phyloP scores from a whole-genome alignment of 2,888 invertebrate genomes.

The Ctena decussata region DNA sequence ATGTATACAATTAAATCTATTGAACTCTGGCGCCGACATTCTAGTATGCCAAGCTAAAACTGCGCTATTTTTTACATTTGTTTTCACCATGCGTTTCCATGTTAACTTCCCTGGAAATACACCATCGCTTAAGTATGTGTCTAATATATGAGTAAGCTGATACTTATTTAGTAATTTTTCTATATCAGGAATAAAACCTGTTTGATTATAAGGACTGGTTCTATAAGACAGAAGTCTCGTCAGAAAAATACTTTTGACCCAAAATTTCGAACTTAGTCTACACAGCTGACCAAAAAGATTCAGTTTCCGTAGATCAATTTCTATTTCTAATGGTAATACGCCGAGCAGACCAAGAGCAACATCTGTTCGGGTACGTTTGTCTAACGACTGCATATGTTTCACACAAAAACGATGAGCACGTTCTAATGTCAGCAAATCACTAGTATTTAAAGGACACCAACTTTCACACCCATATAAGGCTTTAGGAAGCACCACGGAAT shows the following conservation, averaged over 20 bases:
- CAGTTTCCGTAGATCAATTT: not conserved
- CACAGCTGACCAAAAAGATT: not conserved
- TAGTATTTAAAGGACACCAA: not conserved
- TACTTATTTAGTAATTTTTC: not conserved
- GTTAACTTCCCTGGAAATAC: not conserved
- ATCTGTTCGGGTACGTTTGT: not conserved
- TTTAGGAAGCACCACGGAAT: not conserved
- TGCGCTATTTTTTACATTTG: no score
- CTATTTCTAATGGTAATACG: not conserved
- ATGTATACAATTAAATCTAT: no score
- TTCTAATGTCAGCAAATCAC: no score
- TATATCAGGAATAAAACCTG: slow-evolving; percentile 8
- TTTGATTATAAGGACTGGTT: not conserved
- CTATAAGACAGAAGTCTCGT: not conserved
- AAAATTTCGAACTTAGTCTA: not conserved
- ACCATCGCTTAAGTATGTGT: not conserved
- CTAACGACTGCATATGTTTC: slow-evolving; percentile 4
- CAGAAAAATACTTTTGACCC: not conserved
- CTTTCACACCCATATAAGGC: slow-evolving; percentile 15
- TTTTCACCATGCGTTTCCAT: not conserved
- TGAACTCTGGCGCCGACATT: no score
- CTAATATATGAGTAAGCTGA: not conserved
- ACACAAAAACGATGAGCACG: not conserved
- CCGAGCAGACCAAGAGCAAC: not conserved
- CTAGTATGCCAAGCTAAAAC: no score